phyloP scores from a whole-genome alignment of 2,113 vertebrate species.

The Pterocles orientalis region DNA sequence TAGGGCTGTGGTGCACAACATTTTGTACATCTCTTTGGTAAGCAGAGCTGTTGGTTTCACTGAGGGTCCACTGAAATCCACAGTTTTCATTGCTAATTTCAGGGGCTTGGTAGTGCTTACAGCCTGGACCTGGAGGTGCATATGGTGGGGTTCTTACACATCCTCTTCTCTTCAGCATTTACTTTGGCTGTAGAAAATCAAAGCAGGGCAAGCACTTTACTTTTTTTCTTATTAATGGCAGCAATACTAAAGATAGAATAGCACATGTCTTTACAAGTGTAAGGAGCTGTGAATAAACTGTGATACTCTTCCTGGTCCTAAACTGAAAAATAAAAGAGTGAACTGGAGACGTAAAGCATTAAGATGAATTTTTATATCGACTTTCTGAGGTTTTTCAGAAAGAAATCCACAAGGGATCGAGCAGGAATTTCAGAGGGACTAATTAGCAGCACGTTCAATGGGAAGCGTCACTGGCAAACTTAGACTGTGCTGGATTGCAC shows the following conservation, averaged over 20 bases:
- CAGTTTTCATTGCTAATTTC: rapidly evolving
- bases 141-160: not conserved
- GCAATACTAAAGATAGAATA: not conserved
- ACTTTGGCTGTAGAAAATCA: not conserved
- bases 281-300: not conserved
- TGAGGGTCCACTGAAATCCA: not conserved
- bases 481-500: not conserved
- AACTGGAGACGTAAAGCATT: not conserved
- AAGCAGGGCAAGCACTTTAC: not conserved
- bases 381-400: not conserved
- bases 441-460: not conserved
- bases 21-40: not conserved
- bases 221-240: not conserved
- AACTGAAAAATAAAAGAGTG: not conserved
- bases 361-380: not conserved
- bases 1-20: not conserved
- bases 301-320: not conserved
- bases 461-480: not conserved
- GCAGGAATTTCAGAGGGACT: slow-evolving; percentile 23
- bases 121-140: not conserved
- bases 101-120: not conserved
- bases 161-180: not conserved
- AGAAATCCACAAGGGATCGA: not conserved
- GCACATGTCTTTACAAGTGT: not conserved
- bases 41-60: not conserved